Conservation (phyloP, 1,140 invertebrate species). For the Drosophila nannoptera region DNA sequence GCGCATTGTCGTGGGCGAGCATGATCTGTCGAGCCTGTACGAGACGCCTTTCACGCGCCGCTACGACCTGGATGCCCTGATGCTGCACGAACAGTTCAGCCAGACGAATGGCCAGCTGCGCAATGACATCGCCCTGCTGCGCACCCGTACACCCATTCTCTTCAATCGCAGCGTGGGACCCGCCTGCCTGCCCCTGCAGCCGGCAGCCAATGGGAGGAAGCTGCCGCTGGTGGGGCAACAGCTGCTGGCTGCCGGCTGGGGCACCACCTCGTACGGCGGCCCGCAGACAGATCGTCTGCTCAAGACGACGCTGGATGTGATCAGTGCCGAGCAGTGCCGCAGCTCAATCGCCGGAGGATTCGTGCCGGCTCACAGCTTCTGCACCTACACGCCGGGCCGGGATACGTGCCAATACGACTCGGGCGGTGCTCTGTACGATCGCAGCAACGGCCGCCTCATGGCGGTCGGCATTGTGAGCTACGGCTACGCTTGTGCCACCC, state of each 20-base stretch:
- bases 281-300: constrained; percentile 62
- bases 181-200: constrained; percentile 65
- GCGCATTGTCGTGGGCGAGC: constrained; percentile 67
- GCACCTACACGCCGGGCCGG: constrained; percentile 68
- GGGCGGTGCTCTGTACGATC: constrained; percentile 69
- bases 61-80: constrained; percentile 60
- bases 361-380: constrained; percentile 58
- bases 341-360: constrained; percentile 10
- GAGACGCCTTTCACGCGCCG: constrained; percentile 63
- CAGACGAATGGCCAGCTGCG: constrained; percentile 42
- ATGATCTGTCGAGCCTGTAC: constrained; percentile 58
- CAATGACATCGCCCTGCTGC: constrained; percentile 73
- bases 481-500: constrained; percentile 81
- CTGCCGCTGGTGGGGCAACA: constrained; percentile 51
- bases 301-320: constrained; percentile 69
- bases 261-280: constrained; percentile 73
- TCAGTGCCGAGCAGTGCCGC: constrained; percentile 51
- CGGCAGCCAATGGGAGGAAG: constrained; percentile 27
- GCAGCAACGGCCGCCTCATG: constrained; percentile 61
- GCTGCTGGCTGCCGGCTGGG: constrained; percentile 72
- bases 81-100: constrained; percentile 65
- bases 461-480: constrained; percentile 84
- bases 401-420: constrained; percentile 78
- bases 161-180: constrained; percentile 71
- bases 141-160: constrained; percentile 50